Base-by-base conservation (phyloP, 64 coral and sea anemone species). In the Catalaphyllia jardinei region DNA sequence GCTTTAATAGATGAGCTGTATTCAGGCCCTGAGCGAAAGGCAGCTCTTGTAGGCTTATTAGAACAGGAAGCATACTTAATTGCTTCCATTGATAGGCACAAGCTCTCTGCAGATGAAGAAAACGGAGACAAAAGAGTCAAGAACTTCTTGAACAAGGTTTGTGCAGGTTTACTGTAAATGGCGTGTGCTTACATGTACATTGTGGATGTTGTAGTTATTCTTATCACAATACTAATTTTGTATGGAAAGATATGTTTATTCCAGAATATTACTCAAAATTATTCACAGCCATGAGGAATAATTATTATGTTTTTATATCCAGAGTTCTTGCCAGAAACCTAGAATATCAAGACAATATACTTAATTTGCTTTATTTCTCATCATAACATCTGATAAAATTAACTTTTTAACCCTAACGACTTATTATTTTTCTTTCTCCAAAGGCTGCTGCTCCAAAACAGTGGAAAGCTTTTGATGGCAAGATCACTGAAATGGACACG, bases 401-500 rank as follows among this genome's bases (percentile, higher is more conserved):
- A 78, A 22, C 29, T 35, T 49, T 22, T 33, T 27, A 78, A 11
- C 20, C 27, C 19, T 2, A 14, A 31, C 1, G 13, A 15, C 10
- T 75, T 63, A n/a, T 38, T 31, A 0, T 46, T 8, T 80, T 89
- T 74, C 20, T 74, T n/a, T 38, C 29, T 57, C 29, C 15, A 27
- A n/a, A 98, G 96, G 93, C 96, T 77, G 96, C 96, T 27, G 93
- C 96, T 22, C 96, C 96, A 22, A 98, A 98, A 61, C 74, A 89
- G 29, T 98, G 96, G 96, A 98, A 92, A 91, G 93, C 93, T 33
- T 98, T 93, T 27, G 93, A 98, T 62, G 96, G 96, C 10, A 98
- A 98, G 72, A 31, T 98, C 7, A 98, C 96, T n/a, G 96, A 98
- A 79, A 98, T 98, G 96, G 96, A 98, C 64, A 98, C 96, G 15